Evolutionary conservation across 2,797 vertebrate genomes (phyloP).

Genomic region (Columba guinea): DNA sequence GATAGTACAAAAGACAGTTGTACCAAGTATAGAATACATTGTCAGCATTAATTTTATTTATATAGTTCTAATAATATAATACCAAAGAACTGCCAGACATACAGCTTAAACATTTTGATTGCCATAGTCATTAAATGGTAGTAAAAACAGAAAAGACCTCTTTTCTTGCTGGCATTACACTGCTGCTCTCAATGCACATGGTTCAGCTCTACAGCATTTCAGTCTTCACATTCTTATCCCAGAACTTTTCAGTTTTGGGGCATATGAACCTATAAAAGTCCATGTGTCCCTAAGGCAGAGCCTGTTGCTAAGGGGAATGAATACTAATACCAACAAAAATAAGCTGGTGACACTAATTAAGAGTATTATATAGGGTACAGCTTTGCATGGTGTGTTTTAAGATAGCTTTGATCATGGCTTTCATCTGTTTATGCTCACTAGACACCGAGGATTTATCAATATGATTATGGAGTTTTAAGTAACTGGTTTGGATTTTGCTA

Average conservation of each 20-base stretch:
- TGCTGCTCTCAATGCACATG: neutral
- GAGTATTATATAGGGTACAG: neutral
- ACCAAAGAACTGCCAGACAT: neutral
- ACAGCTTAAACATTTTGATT: neutral
- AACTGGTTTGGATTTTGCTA: neutral
- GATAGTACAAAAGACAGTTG: neutral
- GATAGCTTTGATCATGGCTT: neutral
- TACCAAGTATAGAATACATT: neutral
- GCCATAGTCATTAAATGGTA: neutral
- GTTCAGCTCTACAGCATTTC: neutral
- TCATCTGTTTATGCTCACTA: neutral
- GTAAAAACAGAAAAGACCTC: neutral
- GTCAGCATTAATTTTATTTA: neutral
- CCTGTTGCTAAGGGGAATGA: neutral
- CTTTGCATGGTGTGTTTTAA: neutral
- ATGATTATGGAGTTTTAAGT: neutral
- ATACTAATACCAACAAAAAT: neutral
- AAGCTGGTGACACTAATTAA: no score
- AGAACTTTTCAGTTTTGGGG: neutral
- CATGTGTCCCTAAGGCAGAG: neutral
- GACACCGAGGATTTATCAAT: neutral
- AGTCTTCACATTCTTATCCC: neutral
- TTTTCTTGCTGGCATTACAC: neutral
- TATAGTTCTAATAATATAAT: neutral
- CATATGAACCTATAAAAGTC: neutral